phyloP scores from a whole-genome alignment of 2,797 vertebrate genomes.

The Myotis myotis region DNA sequence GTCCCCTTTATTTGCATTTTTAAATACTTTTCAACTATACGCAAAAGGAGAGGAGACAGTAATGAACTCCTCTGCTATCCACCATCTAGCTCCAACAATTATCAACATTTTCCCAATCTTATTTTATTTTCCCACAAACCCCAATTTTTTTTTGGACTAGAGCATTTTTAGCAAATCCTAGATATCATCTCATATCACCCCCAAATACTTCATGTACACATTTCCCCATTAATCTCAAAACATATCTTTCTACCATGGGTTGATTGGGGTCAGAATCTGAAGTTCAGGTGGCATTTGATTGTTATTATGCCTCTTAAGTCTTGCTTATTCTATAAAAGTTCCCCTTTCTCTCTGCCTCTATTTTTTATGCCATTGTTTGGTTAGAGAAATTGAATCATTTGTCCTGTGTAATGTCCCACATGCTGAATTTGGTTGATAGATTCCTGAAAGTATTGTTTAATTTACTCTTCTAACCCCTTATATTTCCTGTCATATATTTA shows the following conservation, averaged over 20 bases:
- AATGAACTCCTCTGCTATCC: not conserved
- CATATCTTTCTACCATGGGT: not conserved
- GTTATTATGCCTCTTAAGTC: not conserved
- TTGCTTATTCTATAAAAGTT: conserved; percentile 4
- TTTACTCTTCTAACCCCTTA: not conserved
- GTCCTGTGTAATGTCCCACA: not conserved
- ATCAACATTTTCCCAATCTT: not conserved
- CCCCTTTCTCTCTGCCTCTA: not conserved
- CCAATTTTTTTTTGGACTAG: not conserved
- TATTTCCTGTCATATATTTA: not conserved
- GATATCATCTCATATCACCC: not conserved
- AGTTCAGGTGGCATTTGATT: not conserved
- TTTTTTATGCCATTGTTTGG: not conserved
- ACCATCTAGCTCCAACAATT: not conserved
- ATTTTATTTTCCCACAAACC: not conserved
- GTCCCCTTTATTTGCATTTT: not conserved
- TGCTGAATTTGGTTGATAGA: not conserved
- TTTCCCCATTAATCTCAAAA: conserved; percentile 1
- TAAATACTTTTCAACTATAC: not conserved
- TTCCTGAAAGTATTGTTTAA: not conserved
- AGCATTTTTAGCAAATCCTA: not conserved
- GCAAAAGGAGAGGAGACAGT: not conserved
- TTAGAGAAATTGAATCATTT: conserved; percentile 28
- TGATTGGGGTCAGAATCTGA: not conserved
- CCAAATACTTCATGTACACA: not conserved